A percentile compares a stretch with the other conserved stretches of the same genome.
phyloP scores from a whole-genome alignment of 2,888 invertebrate genomes.

The Heliconius erato region DNA sequence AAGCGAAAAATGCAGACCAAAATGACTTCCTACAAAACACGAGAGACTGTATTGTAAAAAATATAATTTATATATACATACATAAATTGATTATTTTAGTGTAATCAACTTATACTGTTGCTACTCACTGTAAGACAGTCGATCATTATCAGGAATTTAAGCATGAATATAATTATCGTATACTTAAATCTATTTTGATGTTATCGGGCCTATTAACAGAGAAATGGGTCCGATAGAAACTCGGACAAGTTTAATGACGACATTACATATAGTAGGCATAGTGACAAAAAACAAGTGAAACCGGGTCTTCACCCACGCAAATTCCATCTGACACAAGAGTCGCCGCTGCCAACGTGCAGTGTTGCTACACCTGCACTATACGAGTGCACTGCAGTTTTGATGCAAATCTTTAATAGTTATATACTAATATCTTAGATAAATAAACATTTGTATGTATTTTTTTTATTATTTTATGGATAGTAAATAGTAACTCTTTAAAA shows the following conservation, averaged over 20 bases:
- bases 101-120: background rate
- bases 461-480: too few relatives aligned
- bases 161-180: conserved; percentile 32
- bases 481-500: too few relatives aligned
- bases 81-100: background rate
- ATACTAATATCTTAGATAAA: background rate
- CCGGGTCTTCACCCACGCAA: conserved; percentile 75
- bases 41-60: background rate
- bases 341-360: conserved; percentile 55
- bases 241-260: conserved; percentile 47
- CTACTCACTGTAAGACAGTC: background rate
- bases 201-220: conserved; percentile 34
- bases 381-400: conserved; percentile 37
- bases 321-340: conserved; percentile 64
- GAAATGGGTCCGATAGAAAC: conserved; percentile 51
- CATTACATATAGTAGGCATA: conserved; percentile 48
- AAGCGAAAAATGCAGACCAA: background rate
- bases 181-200: conserved; percentile 14
- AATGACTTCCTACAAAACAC: background rate
- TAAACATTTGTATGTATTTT: background rate
- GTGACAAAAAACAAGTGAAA: conserved; percentile 65
- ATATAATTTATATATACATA: background rate
- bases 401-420: conserved; percentile 6
- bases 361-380: conserved; percentile 55
- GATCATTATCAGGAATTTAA: background rate